Conservation (phyloP, 1,140 invertebrate species). For the Drosophila repleta region DNA sequence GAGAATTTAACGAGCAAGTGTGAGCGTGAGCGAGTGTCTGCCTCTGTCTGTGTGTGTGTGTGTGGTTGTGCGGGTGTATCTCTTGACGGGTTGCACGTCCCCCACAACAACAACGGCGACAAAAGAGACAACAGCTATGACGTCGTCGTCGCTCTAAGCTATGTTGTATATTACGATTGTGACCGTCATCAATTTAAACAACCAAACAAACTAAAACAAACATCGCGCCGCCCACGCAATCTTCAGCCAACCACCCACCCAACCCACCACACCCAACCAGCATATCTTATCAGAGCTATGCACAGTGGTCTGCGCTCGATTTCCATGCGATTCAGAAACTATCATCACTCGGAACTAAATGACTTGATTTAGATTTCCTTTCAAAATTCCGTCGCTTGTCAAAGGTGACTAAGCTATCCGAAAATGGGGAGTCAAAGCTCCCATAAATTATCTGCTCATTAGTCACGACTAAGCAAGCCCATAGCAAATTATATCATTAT, state of each 20-base stretch:
- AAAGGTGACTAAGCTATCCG: no score
- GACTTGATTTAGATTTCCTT: no score
- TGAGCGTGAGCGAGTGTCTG: background rate
- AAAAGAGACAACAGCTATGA: conserved; percentile 8
- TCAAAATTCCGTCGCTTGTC: no score
- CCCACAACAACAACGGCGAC: conserved; percentile 29
- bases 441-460: no score
- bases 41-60: background rate
- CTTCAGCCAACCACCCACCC: background rate
- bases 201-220: conserved; percentile 20
- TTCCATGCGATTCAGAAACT: conserved; percentile 11
- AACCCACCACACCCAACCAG: background rate
- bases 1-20: conserved; percentile 25
- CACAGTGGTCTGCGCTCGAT: conserved; percentile 25
- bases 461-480: no score
- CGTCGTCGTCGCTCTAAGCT: conserved; percentile 29
- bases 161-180: conserved; percentile 36
- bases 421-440: no score
- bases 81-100: conserved; percentile 36
- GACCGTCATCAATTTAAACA: conserved; percentile 47
- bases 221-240: background rate
- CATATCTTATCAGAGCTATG: conserved; percentile 20
- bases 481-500: no score
- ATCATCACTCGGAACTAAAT: background rate
- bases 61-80: conserved; percentile 14